Base-by-base conservation (phyloP, 2,113 vertebrate genomes). In the Phaethornis superciliosus region DNA sequence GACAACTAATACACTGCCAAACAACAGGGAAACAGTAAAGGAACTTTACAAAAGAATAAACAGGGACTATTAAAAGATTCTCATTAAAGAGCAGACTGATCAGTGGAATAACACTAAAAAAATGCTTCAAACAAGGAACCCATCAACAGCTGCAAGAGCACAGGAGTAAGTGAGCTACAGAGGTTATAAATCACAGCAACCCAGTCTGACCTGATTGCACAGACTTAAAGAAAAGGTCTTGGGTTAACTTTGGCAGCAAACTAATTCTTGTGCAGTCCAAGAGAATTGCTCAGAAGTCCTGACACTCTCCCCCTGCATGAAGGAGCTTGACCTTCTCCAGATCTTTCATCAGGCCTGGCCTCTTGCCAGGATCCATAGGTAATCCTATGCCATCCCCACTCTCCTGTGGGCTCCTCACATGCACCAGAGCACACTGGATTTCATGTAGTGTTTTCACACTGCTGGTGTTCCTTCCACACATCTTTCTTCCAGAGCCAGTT, bases 361-460 rank as follows among this genome's bases (percentile, higher is more conserved):
- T 40, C 77, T 19, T 27, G 6, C 23, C 60, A 37, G 7, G 46
- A 18, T 52, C 30, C 54, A 52, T 8, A 52, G 60, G 37, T 7
- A 37, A n/a, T 6, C 46, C 32, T 19, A 4, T 10, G 35, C 35
- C 51, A 27, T 35, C 22, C 32, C 52, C 44, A 5, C 37, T 10
- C 7, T 46, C 32, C 42, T 8, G 18, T 1, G 2, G 51, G 30
- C 32, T 81, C 27, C 44, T 9, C 77, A 15, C 3, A 0, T 13
- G 27, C 2, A 3, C 37, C 46, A 54, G 32, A 51, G 23, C 49
- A 22, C 22, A 33, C 77, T 7, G 15, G 15, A 12, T 20, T 46
- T 33, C 19, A 21, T 2, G 9, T 21, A 44, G 54, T 37, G n/a
- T n/a, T n/a, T n/a, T n/a, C n/a, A n/a, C n/a, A 37, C 20, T 10